Evolutionary conservation across 2,797 vertebrate species (phyloP).

Genomic region (Alosa sapidissima): DNA sequence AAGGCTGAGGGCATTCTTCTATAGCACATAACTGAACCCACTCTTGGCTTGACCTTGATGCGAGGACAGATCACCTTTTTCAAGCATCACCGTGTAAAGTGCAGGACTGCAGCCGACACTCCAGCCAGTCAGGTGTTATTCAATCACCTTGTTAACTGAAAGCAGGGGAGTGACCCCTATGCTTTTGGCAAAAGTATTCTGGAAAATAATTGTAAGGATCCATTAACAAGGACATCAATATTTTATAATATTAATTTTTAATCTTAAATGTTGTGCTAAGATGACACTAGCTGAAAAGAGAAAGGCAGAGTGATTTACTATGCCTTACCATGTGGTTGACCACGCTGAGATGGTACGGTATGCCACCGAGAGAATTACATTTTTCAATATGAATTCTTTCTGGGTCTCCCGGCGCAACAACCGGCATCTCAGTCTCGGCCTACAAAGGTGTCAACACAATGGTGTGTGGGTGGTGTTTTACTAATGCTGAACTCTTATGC

Average conservation of each 20-base stretch:
- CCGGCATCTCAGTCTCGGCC: slow-evolving; percentile 58
- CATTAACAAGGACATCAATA: too few species aligned
- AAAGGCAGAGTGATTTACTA: neutral
- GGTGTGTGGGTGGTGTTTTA: neutral
- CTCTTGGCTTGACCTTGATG: neutral
- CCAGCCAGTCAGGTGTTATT: neutral
- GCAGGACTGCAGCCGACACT: neutral
- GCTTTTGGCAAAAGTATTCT: slow-evolving; percentile 68
- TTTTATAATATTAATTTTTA: too few species aligned
- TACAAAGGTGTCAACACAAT: slow-evolving; percentile 35
- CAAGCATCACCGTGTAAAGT: neutral
- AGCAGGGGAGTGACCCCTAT: slow-evolving; percentile 61
- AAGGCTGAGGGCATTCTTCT: neutral
- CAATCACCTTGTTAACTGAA: slow-evolving; percentile 59
- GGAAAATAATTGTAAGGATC: slow-evolving; percentile 24
- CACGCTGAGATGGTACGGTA: slow-evolving; percentile 73
- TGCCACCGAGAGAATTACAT: slow-evolving; percentile 69
- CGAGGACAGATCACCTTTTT: neutral
- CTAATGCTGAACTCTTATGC: neutral
- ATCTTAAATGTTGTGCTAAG: neutral
- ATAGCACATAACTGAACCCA: neutral
- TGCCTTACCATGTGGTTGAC: slow-evolving; percentile 72
- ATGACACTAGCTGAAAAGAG: neutral
- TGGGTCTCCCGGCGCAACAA: slow-evolving; percentile 74
- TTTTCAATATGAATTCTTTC: slow-evolving; percentile 68